A percentile compares a stretch with the other conserved stretches of the same genome.
These are phyloP conservation scores for Mylabris phalerata DNA, from an alignment of 1,140 invertebrate species.

Conservation along the genomic window DNA sequence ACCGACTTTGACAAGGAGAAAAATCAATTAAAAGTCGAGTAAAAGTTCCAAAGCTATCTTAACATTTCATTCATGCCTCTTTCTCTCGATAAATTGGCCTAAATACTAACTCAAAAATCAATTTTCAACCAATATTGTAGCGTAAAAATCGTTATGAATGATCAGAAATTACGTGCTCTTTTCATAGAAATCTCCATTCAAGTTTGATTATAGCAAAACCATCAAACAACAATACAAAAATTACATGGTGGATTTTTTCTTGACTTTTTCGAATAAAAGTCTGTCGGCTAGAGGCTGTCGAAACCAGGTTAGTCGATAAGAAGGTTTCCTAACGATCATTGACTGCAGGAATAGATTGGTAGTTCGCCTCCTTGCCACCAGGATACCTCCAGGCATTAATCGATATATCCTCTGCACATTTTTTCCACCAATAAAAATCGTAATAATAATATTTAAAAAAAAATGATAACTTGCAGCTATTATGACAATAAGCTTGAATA, in stretches of 20 bases:
- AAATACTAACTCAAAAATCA: too few relatives aligned
- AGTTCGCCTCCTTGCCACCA: slow-evolving; percentile 26
- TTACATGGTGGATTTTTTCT: slow-evolving; percentile 19
- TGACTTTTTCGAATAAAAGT: slow-evolving; percentile 2
- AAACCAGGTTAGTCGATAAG: slow-evolving; percentile 34
- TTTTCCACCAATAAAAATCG: not conserved
- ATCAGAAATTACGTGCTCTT: too few relatives aligned
- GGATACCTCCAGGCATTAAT: slow-evolving; percentile 16
- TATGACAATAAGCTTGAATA: not conserved
- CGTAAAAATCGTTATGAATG: too few relatives aligned
- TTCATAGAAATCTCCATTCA: too few relatives aligned
- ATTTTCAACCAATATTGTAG: too few relatives aligned
- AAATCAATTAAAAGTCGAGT: too few relatives aligned
- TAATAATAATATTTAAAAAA: not conserved
- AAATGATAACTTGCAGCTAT: not conserved
- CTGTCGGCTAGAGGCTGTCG: slow-evolving; percentile 17
- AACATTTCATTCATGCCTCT: too few relatives aligned
- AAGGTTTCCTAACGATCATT: slow-evolving; percentile 29
- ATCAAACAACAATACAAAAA: slow-evolving; percentile 26
- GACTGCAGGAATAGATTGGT: slow-evolving; percentile 23
- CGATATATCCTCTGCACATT: not conserved
- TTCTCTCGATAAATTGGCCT: too few relatives aligned
- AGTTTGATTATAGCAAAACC: not conserved
- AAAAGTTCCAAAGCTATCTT: too few relatives aligned
- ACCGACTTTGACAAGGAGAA: too few relatives aligned